Percentiles rank a stretch among this genome's conserved stretches.
These are phyloP conservation scores for Coelopa pilipes DNA, from an alignment of 2,888 invertebrate species.

Conservation along the genomic window DNA sequence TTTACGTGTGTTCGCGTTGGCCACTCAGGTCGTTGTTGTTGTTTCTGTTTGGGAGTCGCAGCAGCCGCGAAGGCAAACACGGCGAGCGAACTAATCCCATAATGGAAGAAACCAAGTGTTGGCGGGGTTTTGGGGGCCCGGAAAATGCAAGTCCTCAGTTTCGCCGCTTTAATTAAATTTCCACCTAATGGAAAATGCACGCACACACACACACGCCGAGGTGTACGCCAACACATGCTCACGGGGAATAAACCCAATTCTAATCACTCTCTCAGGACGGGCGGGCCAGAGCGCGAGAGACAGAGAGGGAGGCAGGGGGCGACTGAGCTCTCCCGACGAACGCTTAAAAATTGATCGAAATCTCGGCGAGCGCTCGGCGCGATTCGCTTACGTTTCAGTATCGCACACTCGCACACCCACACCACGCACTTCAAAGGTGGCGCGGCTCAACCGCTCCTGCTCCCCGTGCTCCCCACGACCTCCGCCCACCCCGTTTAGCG, in stretches of 20 bases:
- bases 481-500: conserved; percentile 36
- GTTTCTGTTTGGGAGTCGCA: too few species aligned
- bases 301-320: background rate
- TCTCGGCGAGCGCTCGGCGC: background rate
- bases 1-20: too few species aligned
- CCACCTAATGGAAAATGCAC: background rate
- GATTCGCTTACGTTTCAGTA: background rate
- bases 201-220: background rate
- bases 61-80: too few species aligned
- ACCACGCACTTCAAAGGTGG: conserved; percentile 3
- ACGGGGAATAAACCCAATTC: background rate
- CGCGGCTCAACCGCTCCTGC: background rate
- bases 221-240: background rate
- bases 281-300: background rate
- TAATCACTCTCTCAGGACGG: background rate
- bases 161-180: conserved; percentile 11
- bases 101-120: too few species aligned
- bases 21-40: too few species aligned
- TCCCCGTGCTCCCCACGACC: too few species aligned
- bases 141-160: background rate
- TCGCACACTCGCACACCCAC: conserved; percentile 32
- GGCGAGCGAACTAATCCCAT: too few species aligned
- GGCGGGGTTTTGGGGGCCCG: too few species aligned
- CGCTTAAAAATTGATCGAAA: conserved; percentile 13
- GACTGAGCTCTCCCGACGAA: background rate